Percentiles rank a stretch among this genome's conserved stretches.
Evolutionary conservation across 64 coral and sea anemone genomes (phyloP).

Genomic region (Montipora capricornis): DNA sequence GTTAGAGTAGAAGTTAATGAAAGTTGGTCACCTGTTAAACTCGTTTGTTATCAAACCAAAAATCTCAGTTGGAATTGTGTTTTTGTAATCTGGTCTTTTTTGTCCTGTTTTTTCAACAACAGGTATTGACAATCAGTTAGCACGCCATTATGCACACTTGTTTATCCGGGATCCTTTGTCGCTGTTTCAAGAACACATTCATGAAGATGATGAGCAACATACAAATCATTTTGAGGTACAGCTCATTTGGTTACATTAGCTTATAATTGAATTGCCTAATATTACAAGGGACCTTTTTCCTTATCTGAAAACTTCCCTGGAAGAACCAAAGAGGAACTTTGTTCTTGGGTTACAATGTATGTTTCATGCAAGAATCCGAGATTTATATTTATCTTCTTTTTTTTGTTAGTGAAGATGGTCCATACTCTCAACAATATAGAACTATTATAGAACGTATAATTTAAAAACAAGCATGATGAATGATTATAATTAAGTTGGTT

Average conservation of each 20-base stretch:
- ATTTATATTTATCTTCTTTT: too few species aligned
- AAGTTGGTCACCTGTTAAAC: too few species aligned
- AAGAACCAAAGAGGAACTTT: too few species aligned
- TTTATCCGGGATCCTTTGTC: constrained; percentile 94
- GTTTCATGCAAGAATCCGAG: too few species aligned
- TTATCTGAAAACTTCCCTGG: neutral
- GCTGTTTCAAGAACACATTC: constrained; percentile 87
- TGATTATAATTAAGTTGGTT: too few species aligned
- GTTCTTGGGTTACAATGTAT: too few species aligned
- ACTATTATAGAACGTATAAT: too few species aligned
- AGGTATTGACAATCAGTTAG: constrained; percentile 92
- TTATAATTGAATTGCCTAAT: too few species aligned
- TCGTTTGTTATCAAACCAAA: neutral
- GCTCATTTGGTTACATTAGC: neutral
- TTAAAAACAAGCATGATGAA: too few species aligned
- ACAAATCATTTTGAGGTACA: constrained; percentile 95
- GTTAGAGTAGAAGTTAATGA: too few species aligned
- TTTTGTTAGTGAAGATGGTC: too few species aligned
- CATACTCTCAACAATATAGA: too few species aligned
- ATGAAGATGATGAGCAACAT: constrained; percentile 82
- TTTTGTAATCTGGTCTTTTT: neutral
- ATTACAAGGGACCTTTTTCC: neutral
- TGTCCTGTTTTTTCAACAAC: neutral
- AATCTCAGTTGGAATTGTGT: neutral
- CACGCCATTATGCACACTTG: constrained; percentile 92